phyloP scores from a whole-genome alignment of 2,113 vertebrate species.

The Mellivora capensis region DNA sequence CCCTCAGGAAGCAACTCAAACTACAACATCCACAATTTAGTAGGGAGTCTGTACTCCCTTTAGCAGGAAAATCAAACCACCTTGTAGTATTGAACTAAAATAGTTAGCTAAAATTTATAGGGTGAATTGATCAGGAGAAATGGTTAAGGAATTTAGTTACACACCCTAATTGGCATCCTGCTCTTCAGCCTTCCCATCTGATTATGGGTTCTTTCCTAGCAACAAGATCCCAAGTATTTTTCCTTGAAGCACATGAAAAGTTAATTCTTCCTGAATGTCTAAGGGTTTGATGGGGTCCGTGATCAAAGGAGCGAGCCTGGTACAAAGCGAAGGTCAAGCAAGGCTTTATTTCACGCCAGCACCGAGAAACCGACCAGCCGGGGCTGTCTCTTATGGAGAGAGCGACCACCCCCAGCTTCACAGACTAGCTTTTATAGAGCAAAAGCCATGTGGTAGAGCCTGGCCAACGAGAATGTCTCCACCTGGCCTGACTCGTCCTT shows the following conservation, averaged over 20 bases:
- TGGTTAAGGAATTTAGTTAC: neutral
- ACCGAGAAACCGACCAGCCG: no score
- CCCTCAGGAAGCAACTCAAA: neutral
- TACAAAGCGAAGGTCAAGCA: no score
- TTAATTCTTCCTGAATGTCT: neutral
- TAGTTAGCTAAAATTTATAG: neutral
- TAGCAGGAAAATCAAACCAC: neutral
- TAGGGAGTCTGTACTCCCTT: neutral
- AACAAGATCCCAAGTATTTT: neutral
- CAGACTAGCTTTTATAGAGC: no score
- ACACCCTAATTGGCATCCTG: neutral
- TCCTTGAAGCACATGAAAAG: neutral
- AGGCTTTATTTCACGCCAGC: no score
- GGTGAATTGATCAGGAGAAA: neutral
- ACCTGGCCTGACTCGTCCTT: no score
- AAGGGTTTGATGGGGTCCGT: no score
- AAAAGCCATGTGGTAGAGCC: no score
- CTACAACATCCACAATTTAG: neutral
- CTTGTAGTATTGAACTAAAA: neutral
- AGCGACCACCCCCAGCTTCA: no score
- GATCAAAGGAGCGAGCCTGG: no score
- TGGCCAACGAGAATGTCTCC: no score
- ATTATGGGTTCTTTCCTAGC: neutral
- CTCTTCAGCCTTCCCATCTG: neutral
- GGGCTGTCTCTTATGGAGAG: no score